A percentile compares a stretch with the other conserved stretches of the same genome.
Conservation (phyloP, 2,888 invertebrate genomes). For the Phaedon cochleariae region DNA sequence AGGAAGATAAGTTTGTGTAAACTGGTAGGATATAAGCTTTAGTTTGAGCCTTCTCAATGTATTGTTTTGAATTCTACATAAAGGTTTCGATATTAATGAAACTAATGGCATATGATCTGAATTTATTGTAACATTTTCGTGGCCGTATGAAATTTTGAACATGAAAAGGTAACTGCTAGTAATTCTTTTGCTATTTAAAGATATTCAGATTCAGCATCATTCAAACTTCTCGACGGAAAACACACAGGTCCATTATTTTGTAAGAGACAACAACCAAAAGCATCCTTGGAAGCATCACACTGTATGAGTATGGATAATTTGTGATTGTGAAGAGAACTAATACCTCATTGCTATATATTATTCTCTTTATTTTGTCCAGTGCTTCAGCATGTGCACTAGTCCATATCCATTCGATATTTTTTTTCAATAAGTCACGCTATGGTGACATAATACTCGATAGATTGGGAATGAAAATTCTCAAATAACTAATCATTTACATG, state of each 20-base stretch:
- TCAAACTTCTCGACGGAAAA: conserved; percentile 31
- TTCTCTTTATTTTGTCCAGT: background rate
- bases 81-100: no score
- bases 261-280: conserved; percentile 27
- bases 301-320: conserved; percentile 19
- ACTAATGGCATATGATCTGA: no score
- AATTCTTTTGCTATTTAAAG: conserved; percentile 50
- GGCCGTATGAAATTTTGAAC: conserved; percentile 50
- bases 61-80: no score
- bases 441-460: conserved; percentile 16
- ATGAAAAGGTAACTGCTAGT: conserved; percentile 49
- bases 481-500: conserved; percentile 28
- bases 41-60: no score
- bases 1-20: no score
- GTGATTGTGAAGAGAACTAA: conserved; percentile 28
- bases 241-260: conserved; percentile 32
- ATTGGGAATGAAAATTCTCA: conserved; percentile 31
- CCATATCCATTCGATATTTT: conserved; percentile 26
- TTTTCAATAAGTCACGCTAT: conserved; percentile 20
- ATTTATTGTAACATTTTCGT: no score
- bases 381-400: conserved; percentile 1
- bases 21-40: no score
- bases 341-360: background rate
- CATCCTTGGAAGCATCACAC: conserved; percentile 29
- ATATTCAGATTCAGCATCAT: conserved; percentile 18